Percentiles rank a stretch among this genome's conserved stretches.
These are phyloP conservation scores for Sylvilagus bachmani DNA, from an alignment of 2,113 vertebrate genomes.

Conservation along the genomic window DNA sequence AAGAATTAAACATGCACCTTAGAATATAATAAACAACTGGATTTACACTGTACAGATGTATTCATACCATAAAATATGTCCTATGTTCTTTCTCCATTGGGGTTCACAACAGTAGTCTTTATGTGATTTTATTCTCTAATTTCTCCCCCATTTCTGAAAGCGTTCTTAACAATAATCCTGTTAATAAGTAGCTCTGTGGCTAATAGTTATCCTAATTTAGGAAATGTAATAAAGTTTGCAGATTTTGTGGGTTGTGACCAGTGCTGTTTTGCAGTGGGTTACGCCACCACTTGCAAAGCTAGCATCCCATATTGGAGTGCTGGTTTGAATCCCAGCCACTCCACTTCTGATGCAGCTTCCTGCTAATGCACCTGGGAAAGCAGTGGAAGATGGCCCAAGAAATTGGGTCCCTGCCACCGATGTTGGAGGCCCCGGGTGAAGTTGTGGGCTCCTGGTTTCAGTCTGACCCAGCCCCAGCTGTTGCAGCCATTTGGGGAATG, in stretches of 20 bases:
- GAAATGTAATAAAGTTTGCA: slow-evolving; percentile 44
- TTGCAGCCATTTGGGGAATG: too few species aligned
- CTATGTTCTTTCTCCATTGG: background rate
- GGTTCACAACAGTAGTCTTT: background rate
- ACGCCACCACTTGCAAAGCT: too few species aligned
- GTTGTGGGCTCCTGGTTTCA: too few species aligned
- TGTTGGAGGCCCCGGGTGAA: too few species aligned
- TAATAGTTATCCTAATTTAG: slow-evolving; percentile 43
- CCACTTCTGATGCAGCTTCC: too few species aligned
- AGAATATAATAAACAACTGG: background rate
- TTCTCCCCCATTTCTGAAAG: background rate
- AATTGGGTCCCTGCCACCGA: too few species aligned
- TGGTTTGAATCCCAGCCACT: too few species aligned
- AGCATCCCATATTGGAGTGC: too few species aligned
- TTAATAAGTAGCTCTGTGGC: slow-evolving; percentile 21
- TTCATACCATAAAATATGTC: slow-evolving; percentile 27
- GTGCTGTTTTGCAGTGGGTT: too few species aligned
- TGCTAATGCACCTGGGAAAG: too few species aligned
- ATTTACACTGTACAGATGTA: slow-evolving; percentile 17
- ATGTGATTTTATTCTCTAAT: background rate
- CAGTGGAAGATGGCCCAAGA: too few species aligned
- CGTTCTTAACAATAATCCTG: slow-evolving; percentile 38
- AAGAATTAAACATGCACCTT: slow-evolving; percentile 21
- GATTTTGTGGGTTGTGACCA: slow-evolving; percentile 14
- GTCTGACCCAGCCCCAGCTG: too few species aligned